Base-by-base conservation (phyloP, 2,797 vertebrate genomes). In the Sebastes iracundus region DNA sequence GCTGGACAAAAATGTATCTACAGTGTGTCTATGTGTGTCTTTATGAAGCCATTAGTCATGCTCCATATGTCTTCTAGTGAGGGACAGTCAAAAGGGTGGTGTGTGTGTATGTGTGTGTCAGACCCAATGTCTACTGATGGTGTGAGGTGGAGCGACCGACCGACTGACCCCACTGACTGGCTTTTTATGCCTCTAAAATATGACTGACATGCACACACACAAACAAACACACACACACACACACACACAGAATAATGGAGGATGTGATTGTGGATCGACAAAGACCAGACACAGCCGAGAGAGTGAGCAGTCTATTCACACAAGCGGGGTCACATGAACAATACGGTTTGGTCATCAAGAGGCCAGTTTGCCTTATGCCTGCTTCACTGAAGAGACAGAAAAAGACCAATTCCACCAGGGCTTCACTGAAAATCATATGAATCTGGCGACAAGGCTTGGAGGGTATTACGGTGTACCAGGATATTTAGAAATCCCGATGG, bases 31-130 rank as follows among this genome's bases (percentile, higher is more conserved):
- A 66, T 88, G 86, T 88, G 89, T 88, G 86, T 85, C 91, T 93
- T 93, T 93, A 92, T 93, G 85, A 87, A 92, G 87, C 77, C 73
- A 93, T 95, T 94, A 95, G 89, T 92, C 87, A 94, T 91, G 93
- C 94, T 92, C 93, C 94, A 95, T 91, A 93, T 95, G 93, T 89
- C 87, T 85, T 83, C 38, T 28, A 75, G 77, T 72, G 79, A 92
- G 75, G 80, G 86, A 87, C 82, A 85, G 83, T 91, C 73, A 49
- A 89, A 88, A 82, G 85, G 71, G 52, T 79, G 77, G 38, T 42
- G 59, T 53, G 73, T 49, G 23, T 49, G 25, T n/a, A 4, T 68
- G 7, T 32, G 30, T 6, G 25, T 91, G 89, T 88, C 84, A 89
- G 86, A 87, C 88, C 86, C 82, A 25, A 59, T 79, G 87, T 90